Percentiles rank a stretch among this genome's conserved stretches.
Conservation (phyloP, 2,113 vertebrate genomes). For the Brachypodius melanocephalos region DNA sequence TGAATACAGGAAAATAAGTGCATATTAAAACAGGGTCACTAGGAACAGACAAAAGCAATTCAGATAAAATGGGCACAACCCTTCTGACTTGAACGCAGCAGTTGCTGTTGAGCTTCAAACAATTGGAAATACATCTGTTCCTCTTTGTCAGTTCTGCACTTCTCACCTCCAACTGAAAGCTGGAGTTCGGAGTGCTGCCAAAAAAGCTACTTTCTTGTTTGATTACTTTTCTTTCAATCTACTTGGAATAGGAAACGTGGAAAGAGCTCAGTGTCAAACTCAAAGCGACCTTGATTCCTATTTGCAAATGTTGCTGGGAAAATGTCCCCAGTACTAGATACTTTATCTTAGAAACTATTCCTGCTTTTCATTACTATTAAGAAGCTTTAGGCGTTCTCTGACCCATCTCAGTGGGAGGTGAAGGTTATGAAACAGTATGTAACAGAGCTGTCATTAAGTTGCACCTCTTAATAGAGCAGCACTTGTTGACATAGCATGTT, state of each 20-base stretch:
- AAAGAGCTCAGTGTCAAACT: neutral
- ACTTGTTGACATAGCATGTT: constrained; percentile 13
- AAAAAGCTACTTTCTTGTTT: neutral
- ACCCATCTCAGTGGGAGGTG: neutral
- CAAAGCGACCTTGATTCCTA: constrained; percentile 4
- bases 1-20: constrained; percentile 49
- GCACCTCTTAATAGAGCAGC: neutral
- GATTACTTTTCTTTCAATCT: neutral
- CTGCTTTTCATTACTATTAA: neutral
- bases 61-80: neutral
- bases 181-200: neutral
- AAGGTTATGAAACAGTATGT: neutral
- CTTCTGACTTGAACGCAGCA: neutral
- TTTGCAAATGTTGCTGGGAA: neutral
- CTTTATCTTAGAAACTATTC: neutral
- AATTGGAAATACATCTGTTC: neutral
- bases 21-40: constrained; percentile 48
- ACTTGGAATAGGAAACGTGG: neutral
- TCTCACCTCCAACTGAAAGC: constrained; percentile 22
- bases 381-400: neutral
- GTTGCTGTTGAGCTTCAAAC: constrained; percentile 7
- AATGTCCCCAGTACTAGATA: neutral
- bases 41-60: neutral
- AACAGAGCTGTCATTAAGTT: neutral
- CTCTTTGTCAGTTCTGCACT: constrained; percentile 15